A percentile compares a stretch with the other conserved stretches of the same genome.
phyloP scores from a whole-genome alignment of 2,113 vertebrate species.

The Thomomys bottae region DNA sequence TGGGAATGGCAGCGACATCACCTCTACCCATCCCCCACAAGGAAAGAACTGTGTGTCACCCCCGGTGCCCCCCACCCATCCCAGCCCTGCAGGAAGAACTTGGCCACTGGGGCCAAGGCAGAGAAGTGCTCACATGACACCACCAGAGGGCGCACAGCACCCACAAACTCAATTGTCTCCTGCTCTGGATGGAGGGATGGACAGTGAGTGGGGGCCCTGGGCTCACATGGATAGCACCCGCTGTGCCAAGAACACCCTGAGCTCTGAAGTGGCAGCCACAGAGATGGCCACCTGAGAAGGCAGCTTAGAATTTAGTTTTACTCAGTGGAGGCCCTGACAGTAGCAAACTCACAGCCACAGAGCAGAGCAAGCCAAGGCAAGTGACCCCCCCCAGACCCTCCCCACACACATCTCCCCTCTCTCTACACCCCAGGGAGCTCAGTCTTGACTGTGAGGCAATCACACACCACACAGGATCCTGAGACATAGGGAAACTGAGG shows the following conservation, averaged over 20 bases:
- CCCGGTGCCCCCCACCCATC: not conserved
- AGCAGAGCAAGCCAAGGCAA: too few species aligned
- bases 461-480: not conserved
- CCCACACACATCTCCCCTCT: not conserved
- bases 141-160: constrained; percentile 52
- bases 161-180: not conserved
- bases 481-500: not conserved
- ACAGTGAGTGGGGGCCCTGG: not conserved
- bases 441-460: not conserved
- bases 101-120: fast-evolving
- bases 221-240: not conserved
- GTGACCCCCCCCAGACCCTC: not conserved
- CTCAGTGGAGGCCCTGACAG: not conserved
- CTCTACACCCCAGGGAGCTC: not conserved
- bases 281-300: not conserved
- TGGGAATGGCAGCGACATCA: not conserved
- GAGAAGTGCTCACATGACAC: not conserved
- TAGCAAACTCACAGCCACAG: fast-evolving
- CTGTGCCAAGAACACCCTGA: too few species aligned
- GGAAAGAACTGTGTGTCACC: not conserved
- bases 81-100: not conserved
- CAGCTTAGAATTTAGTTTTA: not conserved
- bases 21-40: fast-evolving
- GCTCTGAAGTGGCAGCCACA: not conserved
- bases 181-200: fast-evolving